A percentile compares a stretch with the other conserved stretches of the same genome.
Evolutionary conservation across 2,888 invertebrate genomes (phyloP).

Genomic region (Tromatobia lineatoria): DNA sequence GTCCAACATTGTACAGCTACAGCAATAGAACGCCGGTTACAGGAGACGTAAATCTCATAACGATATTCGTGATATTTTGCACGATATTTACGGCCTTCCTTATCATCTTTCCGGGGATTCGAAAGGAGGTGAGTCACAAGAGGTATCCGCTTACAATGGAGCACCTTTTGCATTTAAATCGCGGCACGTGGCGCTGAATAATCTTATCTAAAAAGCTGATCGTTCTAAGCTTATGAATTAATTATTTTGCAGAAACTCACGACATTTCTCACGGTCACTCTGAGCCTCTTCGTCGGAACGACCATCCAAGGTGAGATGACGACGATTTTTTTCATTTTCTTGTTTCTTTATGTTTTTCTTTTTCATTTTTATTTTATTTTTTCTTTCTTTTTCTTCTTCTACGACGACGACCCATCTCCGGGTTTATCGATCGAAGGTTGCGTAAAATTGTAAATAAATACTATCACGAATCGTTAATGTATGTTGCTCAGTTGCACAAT

Average conservation of each 20-base stretch:
- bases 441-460: not conserved
- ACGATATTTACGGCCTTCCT: slow-evolving; percentile 98
- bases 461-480: slow-evolving; percentile 10
- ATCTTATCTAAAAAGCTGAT: not conserved
- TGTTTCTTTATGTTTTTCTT: no score
- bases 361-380: no score
- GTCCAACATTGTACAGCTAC: slow-evolving; percentile 97
- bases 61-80: slow-evolving; percentile 94
- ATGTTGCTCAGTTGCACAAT: slow-evolving; percentile 90
- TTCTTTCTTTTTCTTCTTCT: no score
- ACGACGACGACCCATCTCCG: not conserved
- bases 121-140: slow-evolving; percentile 92
- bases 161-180: slow-evolving; percentile 8
- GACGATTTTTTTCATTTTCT: no score
- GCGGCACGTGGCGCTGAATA: not conserved
- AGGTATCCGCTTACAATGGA: not conserved
- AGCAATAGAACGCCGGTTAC: slow-evolving; percentile 98
- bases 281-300: slow-evolving; percentile 97
- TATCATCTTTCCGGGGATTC: slow-evolving; percentile 97
- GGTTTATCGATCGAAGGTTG: slow-evolving; percentile 3
- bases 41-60: slow-evolving; percentile 95
- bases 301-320: slow-evolving; percentile 94
- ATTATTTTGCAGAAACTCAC: slow-evolving; percentile 91
- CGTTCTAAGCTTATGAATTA: not conserved
- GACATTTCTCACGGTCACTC: slow-evolving; percentile 96